Base-by-base conservation (phyloP, 2,113 vertebrate genomes). In the Microtus oregoni region DNA sequence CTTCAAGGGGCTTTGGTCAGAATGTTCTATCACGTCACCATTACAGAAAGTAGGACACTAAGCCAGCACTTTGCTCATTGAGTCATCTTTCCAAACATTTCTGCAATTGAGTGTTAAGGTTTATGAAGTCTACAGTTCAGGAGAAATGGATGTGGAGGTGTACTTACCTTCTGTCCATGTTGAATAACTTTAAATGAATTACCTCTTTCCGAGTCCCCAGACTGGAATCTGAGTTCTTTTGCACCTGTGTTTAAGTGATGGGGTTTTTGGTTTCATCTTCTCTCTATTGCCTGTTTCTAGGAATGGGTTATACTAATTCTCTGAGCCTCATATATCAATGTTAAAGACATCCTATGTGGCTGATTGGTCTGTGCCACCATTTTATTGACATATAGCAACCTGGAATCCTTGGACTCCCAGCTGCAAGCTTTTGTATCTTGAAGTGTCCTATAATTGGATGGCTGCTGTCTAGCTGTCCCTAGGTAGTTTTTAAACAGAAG, bases 101-200 rank as follows among this genome's bases (percentile, higher is more conserved):
- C 44, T 70, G 22, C 15, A 72, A 70, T 35, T 44, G 28, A 3
- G 55, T 86, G 91, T 81, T 81, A 76, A 81, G 9, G 20, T 55
- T 67, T 65, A 35, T 8, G 0, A n/a, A 50, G 73, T 73, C 90
- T 78, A 61, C 28, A 82, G 85, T 17, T 93, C 70, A 65, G 81
- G 72, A 35, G 70, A 8, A 78, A 41, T 63, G 26, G 55, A 17
- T 61, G 0, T 87, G 73, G 13, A 14, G 41, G 22, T 77, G 63
- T 35, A 77, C 7, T 63, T 95, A 75, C 13, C 58, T 96, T 86
- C 58, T 44, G 50, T 95, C 58, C 41, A 78, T 94, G 24, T 70
- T 76, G 78, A 93, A 47, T 55, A 82, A 4, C 83, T 78, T 92
- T 87, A 91, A 93, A 32, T 58, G 68, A 26, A 73, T 81, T 17